Base-by-base conservation (phyloP, 2,797 vertebrate species). In the Pangasius sanitwongsei region DNA sequence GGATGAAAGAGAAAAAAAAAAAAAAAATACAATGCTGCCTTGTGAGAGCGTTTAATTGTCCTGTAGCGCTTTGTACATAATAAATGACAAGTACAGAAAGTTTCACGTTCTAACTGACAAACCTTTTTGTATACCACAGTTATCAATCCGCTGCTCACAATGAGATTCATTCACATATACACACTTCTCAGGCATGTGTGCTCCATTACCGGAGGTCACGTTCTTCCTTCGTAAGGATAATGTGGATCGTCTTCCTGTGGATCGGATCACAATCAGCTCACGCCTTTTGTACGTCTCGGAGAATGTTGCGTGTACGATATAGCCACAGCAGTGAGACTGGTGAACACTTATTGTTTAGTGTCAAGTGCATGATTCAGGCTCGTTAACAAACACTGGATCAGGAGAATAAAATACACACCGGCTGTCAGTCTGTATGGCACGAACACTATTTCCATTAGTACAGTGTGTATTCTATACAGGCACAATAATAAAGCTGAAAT, bases 61-160 rank as follows among this genome's bases (percentile, higher is more conserved):
- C 96, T 97, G 96, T 97, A 97, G 96, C 96, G 88, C 96, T 97
- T 97, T 97, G 97, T 97, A 97, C 94, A 97, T 97, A 97, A 96
- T 97, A 95, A 94, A 96, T 93, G 95, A 95, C 96, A 96, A 55
- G 95, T 96, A 97, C 96, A 96, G 95, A 96, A 96, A 96, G 95
- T 96, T 96, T 96, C 96, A 96, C 94, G 96, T 96, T 96, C 95
- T 84, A 16, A 44, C 31, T 87, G 57, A 59, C 57, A 74, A 37
- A 7, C 5, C 16, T 41, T 77, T 44, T 41, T 41, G 20, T 72
- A 13, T 31, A 25, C 2, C 61, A 63, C 55, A 2, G 67, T 44
- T 3, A 8, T 31, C 53, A 34, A 57, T 37, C 53, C 59, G 78
- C n/a, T 74, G 44, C 44, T n/a, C 69, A 72, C 69, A 37, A 77